Conservation (phyloP, 2,113 vertebrate species). For the Lethenteron reissneri region DNA sequence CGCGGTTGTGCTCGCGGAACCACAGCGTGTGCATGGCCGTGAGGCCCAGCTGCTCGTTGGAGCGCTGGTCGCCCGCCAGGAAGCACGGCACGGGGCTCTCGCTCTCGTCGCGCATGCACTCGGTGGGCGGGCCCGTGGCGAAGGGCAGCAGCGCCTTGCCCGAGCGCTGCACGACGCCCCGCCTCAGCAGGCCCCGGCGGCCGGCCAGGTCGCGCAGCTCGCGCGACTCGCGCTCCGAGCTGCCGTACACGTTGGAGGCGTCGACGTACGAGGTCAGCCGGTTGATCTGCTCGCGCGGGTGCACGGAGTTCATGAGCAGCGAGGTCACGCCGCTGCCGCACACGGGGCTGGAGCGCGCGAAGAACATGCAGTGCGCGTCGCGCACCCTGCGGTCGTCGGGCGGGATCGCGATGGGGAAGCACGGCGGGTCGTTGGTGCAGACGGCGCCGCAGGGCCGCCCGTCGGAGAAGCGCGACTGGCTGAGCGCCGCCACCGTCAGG, state of each 20-base stretch:
- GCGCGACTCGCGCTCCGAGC: constrained; percentile 51
- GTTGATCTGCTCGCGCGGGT: constrained; percentile 86
- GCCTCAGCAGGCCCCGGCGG: constrained; percentile 64
- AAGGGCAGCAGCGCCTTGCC: constrained; percentile 85
- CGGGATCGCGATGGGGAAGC: constrained; percentile 73
- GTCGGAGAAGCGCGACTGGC: constrained; percentile 81
- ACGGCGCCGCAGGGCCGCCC: constrained; percentile 61
- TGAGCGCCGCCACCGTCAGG: constrained; percentile 64
- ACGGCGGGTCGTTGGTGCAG: constrained; percentile 76
- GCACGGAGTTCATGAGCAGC: constrained; percentile 90
- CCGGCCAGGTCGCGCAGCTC: constrained; percentile 67
- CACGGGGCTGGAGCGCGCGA: constrained; percentile 81
- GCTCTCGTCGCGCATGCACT: constrained; percentile 90
- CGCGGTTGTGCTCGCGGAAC: constrained; percentile 87
- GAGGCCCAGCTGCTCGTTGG: constrained; percentile 77
- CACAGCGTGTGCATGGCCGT: constrained; percentile 88
- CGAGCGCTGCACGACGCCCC: constrained; percentile 75
- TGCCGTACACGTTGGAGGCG: constrained; percentile 82
- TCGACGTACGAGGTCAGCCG: constrained; percentile 87
- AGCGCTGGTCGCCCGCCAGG: constrained; percentile 75
- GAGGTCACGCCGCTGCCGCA: constrained; percentile 96
- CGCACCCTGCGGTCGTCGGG: constrained; percentile 35
- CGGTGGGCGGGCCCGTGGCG: constrained; percentile 67
- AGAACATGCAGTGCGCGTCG: constrained; percentile 76
- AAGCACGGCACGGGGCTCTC: constrained; percentile 96